Evolutionary conservation across 2,797 vertebrate species (phyloP).

Genomic region (Otus scops): DNA sequence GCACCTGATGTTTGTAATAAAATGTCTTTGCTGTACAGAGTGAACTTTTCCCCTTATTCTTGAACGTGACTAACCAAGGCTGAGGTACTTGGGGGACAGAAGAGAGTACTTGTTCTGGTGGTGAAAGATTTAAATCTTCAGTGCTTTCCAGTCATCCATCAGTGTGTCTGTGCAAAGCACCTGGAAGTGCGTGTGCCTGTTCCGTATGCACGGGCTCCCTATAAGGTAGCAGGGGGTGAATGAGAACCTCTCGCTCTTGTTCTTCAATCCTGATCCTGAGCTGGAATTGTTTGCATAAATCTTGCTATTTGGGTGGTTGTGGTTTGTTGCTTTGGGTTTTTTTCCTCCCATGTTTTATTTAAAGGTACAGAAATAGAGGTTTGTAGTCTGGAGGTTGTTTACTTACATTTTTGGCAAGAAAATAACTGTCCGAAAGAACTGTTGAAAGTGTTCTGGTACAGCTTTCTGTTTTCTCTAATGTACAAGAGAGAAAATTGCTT

Average conservation of each 20-base stretch:
- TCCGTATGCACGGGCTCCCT: rapidly evolving
- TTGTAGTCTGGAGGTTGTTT: not conserved
- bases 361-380: not conserved
- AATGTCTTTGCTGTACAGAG: not conserved
- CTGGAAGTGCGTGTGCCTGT: rapidly evolving
- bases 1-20: rapidly evolving
- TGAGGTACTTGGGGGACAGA: not conserved
- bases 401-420: not conserved
- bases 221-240: too few species aligned
- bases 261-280: not conserved
- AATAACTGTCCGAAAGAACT: not conserved
- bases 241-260: too few species aligned
- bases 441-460: not conserved
- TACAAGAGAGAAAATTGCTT: not conserved
- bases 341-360: not conserved
- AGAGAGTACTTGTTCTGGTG: too few species aligned
- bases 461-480: not conserved
- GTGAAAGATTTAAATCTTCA: not conserved
- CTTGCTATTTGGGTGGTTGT: not conserved
- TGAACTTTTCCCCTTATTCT: rapidly evolving
- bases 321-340: rapidly evolving
- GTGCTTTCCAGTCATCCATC: rapidly evolving
- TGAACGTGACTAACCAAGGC: rapidly evolving
- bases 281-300: not conserved
- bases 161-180: not conserved